Conservation (phyloP, 2,797 vertebrate species). For the Labeo calbasu region DNA sequence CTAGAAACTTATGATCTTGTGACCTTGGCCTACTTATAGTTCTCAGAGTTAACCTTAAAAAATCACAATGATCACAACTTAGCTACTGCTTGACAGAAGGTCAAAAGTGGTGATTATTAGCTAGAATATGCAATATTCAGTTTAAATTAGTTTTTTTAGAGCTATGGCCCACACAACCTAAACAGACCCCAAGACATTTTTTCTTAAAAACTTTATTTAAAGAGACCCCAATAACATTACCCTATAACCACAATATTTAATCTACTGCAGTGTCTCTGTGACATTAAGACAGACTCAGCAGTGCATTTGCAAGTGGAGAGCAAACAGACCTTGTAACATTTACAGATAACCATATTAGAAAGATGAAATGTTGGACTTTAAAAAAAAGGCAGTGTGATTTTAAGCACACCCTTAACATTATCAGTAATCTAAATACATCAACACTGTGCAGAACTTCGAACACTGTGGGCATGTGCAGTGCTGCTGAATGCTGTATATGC, state of each 20-base stretch:
- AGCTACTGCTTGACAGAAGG: too few species aligned
- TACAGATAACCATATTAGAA: constrained; percentile 9
- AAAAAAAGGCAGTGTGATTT: background rate
- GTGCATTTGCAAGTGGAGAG: constrained; percentile 12
- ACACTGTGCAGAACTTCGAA: background rate
- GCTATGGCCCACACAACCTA: background rate
- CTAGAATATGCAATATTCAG: background rate
- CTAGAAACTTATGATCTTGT: too few species aligned
- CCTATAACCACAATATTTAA: constrained; percentile 19
- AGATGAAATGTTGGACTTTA: background rate
- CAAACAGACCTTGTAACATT: background rate
- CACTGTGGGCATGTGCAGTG: background rate
- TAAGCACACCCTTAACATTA: background rate
- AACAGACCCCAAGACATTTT: constrained; percentile 23
- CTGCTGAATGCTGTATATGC: background rate
- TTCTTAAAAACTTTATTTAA: constrained; percentile 13
- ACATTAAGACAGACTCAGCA: constrained; percentile 18
- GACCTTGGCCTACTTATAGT: too few species aligned
- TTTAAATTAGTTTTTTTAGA: background rate
- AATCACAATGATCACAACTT: too few species aligned
- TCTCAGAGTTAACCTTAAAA: too few species aligned
- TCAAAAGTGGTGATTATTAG: background rate
- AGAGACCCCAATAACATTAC: constrained; percentile 30
- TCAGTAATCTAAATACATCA: constrained; percentile 4
- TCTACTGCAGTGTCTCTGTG: constrained; percentile 3